phyloP scores from a whole-genome alignment of 2,113 vertebrate genomes.

The Mormoops blainvillei region DNA sequence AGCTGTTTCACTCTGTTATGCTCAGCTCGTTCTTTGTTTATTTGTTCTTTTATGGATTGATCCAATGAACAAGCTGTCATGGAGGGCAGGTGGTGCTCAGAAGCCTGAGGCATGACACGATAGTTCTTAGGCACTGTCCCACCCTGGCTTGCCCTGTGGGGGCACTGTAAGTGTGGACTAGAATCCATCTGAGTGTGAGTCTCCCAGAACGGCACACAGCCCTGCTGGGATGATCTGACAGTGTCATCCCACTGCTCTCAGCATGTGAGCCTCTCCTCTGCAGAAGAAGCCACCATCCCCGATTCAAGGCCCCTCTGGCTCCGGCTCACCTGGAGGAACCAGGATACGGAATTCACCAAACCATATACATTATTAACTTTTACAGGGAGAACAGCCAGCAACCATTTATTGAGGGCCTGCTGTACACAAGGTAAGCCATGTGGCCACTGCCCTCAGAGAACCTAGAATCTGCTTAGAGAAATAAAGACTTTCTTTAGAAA shows the following conservation, averaged over 20 bases:
- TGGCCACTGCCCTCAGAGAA: not conserved
- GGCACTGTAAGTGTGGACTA: not conserved
- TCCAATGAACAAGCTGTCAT: not conserved
- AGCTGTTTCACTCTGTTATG: not conserved
- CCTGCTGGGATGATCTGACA: not conserved
- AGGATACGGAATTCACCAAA: not conserved
- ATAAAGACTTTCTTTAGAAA: not conserved
- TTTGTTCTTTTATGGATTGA: not conserved
- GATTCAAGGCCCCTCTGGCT: not conserved
- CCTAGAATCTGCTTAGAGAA: not conserved
- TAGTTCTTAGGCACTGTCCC: not conserved
- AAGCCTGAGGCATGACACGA: rapidly evolving
- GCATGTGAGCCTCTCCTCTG: not conserved
- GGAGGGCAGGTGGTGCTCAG: not conserved
- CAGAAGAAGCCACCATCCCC: not conserved
- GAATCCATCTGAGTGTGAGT: too few species aligned
- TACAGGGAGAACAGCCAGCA: not conserved
- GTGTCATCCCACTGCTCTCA: not conserved
- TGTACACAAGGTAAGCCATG: not conserved
- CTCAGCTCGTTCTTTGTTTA: not conserved
- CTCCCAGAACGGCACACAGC: not conserved
- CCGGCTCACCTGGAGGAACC: not conserved
- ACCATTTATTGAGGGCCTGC: not conserved
- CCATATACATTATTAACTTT: not conserved
- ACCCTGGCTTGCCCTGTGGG: not conserved